Base-by-base conservation (phyloP, 2,888 invertebrate genomes). In the Andrena fulva region DNA sequence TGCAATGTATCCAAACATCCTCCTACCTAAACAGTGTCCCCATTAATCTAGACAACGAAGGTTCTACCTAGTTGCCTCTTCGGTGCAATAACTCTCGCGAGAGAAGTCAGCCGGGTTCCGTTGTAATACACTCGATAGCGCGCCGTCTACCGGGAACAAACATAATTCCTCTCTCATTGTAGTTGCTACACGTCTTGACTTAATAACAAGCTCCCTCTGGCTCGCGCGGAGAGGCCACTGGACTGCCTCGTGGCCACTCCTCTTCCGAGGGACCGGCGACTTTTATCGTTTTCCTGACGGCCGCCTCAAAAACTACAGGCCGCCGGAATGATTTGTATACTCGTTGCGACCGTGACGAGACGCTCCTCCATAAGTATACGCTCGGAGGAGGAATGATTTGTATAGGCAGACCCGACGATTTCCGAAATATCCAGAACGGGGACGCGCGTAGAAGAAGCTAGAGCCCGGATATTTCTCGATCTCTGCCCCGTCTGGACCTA, bases 301-400 rank as follows among this genome's bases (percentile, higher is more conserved):
- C 86, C 78, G 82, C 82, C 79, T 77, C 73, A 82, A 85, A 88
- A 91, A 93, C 89, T 91, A 91, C 92, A 92, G 91, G 83, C 88
- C 80, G 88, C 83, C 86, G 89, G 87, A 89, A 90, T 93, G 93
- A 93, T 93, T 93, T 93, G 93, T 93, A 92, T 90, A 91, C 88
- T 79, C 87, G 85, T 87, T 82, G 56, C 56, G 70, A 76, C 29
- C 76, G 56, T 77, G 84, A 85, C 84, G 85, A 56, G 85, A 85
- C 87, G 84, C 48, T 33, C 54, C 42, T 81, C 82, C 87, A 76
- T 89, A 89, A 91, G 87, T 90, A 90, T 90, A 91, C 87, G 71
- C 84, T 85, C 80, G 80, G 78, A 79, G 63, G 52, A 69, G 63
- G 64, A 80, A 88, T 90, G 90, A 91, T 91, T 90, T 90, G 89